Evolutionary conservation across 1,140 invertebrate genomes (phyloP).

Genomic region (Phocides pigmalion): DNA sequence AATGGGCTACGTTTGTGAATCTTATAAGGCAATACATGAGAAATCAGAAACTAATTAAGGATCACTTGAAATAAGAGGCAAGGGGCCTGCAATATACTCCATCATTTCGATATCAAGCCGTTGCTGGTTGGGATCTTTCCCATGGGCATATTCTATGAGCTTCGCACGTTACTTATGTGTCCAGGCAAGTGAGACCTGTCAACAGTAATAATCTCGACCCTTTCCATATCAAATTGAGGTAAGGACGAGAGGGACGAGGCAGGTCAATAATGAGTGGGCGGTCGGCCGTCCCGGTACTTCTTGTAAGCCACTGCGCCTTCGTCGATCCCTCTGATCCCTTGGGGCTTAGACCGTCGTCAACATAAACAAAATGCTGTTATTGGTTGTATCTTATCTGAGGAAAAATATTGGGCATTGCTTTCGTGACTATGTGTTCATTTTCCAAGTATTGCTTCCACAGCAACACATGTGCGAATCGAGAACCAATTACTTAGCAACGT

Average conservation of each 20-base stretch:
- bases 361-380: constrained; percentile 77
- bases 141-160: constrained; percentile 55
- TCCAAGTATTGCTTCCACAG: constrained; percentile 31
- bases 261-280: constrained; percentile 47
- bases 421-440: constrained; percentile 53
- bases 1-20: too few species aligned
- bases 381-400: constrained; percentile 69
- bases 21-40: not conserved
- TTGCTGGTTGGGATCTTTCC: constrained; percentile 53
- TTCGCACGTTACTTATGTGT: constrained; percentile 51
- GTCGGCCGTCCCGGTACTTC: constrained; percentile 53
- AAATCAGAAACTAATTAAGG: constrained; percentile 10
- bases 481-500: constrained; percentile 31
- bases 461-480: constrained; percentile 10
- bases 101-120: constrained; percentile 58
- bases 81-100: constrained; percentile 40
- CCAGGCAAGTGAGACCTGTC: constrained; percentile 48
- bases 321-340: constrained; percentile 60
- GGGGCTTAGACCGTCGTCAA: constrained; percentile 68
- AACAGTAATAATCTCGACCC: constrained; percentile 46
- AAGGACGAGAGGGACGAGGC: constrained; percentile 26
- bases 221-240: constrained; percentile 36
- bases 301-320: constrained; percentile 61
- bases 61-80: constrained; percentile 36
- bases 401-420: constrained; percentile 68